These are phyloP conservation scores for Plumapathes pennacea DNA, from an alignment of 92 coral and sea anemone genomes.

Conservation along the genomic window DNA sequence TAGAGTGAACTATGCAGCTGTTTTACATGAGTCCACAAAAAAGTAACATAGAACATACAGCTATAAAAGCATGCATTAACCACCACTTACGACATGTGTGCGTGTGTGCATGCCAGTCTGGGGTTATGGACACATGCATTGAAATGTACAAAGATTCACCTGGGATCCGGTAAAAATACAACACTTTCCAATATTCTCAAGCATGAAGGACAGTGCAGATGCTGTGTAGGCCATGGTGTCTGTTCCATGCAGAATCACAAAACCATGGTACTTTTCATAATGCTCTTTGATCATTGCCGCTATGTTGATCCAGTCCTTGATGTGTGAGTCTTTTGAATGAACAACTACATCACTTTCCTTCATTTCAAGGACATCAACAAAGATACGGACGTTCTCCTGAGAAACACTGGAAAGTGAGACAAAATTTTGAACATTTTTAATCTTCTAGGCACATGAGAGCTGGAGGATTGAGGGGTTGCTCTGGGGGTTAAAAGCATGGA, in stretches of 20 bases:
- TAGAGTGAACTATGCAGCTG: too few species aligned
- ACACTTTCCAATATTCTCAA: slow-evolving; percentile 90
- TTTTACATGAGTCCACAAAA: too few species aligned
- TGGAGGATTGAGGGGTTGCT: too few species aligned
- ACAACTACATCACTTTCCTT: slow-evolving; percentile 64
- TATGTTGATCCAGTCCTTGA: slow-evolving; percentile 88
- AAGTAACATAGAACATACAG: not conserved
- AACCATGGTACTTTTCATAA: slow-evolving; percentile 83
- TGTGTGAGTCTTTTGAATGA: slow-evolving; percentile 90
- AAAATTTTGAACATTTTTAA: too few species aligned
- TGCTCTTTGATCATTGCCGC: slow-evolving; percentile 76
- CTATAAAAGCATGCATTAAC: not conserved
- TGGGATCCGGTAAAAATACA: slow-evolving; percentile 93
- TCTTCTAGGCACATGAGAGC: too few species aligned
- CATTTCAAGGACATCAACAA: slow-evolving; percentile 88
- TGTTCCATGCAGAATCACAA: slow-evolving; percentile 94
- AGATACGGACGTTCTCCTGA: slow-evolving; percentile 56
- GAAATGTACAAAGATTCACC: slow-evolving; percentile 27
- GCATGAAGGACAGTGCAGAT: slow-evolving; percentile 95
- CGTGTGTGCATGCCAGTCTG: too few species aligned
- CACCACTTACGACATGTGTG: too few species aligned
- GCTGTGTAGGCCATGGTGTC: slow-evolving; percentile 94
- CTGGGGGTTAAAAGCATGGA: too few species aligned
- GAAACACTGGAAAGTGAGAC: too few species aligned
- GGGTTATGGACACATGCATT: not conserved